Base-by-base conservation (phyloP, 2,797 vertebrate genomes). In the Phrynocephalus guinanensis region DNA sequence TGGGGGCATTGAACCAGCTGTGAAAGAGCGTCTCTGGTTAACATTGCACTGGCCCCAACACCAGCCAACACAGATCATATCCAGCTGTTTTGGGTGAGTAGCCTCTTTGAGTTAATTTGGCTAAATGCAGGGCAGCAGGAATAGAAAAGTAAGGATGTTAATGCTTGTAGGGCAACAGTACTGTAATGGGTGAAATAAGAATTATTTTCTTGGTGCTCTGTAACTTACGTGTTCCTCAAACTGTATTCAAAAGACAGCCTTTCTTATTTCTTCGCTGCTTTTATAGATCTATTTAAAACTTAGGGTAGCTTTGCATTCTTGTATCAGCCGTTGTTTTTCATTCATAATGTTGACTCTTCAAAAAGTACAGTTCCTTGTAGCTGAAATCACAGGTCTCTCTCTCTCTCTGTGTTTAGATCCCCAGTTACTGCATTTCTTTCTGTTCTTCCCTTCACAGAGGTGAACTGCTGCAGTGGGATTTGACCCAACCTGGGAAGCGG, bases 21-120 rank as follows among this genome's bases (percentile, higher is more conserved):
- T 98, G 71, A 99, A 98, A 94, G 99, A 99, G 90, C 97, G 98
- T 22, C 97, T 99, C 38, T 99, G 99, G 99, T 95, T 99, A 75
- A 98, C 97, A 0, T 95, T 99, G 11, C 97, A 97, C 82, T 99
- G 99, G 99, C 98, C 98, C 0, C 93, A 91, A 71, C 96, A 96
- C 76, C 96, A 88, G 1, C 87, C 98, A 0, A 94, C 97, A 0
- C 98, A 98, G 44, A 87, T 99, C 0, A 85, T 99, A 76, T 99
- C 98, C 93, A 99, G 98, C 94, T 98, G 96, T 93, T 99, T 99
- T 91, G 98, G 98, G 99, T 99, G 77, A 95, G 91, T 73, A 77
- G 81, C 50, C n/a, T 81, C 63, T 77, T 70, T 28, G 1, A 82
- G 18, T 50, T 76, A 76, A 76, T n/a, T 80, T 87, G 33, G 24